Percentiles rank a stretch among this genome's conserved stretches.
These are phyloP conservation scores for Adela reaumurella DNA, from an alignment of 2,888 invertebrate species.

Conservation along the genomic window DNA sequence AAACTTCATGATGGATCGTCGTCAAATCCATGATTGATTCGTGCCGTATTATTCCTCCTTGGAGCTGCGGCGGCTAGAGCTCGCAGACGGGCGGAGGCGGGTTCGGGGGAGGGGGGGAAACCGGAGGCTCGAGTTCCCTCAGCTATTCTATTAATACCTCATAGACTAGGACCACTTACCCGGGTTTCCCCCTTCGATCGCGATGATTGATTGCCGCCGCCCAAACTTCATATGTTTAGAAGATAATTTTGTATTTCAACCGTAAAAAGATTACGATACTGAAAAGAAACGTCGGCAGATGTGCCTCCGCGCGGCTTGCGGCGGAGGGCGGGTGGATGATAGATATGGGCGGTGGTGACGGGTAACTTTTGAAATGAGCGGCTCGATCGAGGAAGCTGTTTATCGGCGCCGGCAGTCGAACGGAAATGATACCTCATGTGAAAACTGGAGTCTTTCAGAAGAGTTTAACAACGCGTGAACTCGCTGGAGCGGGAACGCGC, in stretches of 20 bases:
- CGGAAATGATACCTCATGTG: too few species aligned
- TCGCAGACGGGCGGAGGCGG: too few species aligned
- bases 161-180: constrained; percentile 6
- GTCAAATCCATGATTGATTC: constrained; percentile 54
- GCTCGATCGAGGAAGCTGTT: background rate
- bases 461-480: too few species aligned
- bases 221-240: constrained; percentile 53
- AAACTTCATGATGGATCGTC: constrained; percentile 52
- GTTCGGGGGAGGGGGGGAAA: too few species aligned
- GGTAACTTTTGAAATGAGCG: background rate
- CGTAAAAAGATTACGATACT: constrained; percentile 48
- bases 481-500: too few species aligned
- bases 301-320: background rate
- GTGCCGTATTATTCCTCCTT: constrained; percentile 49
- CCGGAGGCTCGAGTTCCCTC: too few species aligned
- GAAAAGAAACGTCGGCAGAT: constrained; percentile 36
- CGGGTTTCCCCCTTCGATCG: constrained; percentile 39
- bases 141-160: background rate
- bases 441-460: too few species aligned
- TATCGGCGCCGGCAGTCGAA: too few species aligned
- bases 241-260: constrained; percentile 55
- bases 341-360: background rate
- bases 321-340: background rate
- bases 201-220: constrained; percentile 45
- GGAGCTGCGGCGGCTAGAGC: constrained; percentile 32